A percentile compares a stretch with the other conserved stretches of the same genome.
Conservation (phyloP, 2,797 vertebrate species). For the Megalops cyprinoides region DNA sequence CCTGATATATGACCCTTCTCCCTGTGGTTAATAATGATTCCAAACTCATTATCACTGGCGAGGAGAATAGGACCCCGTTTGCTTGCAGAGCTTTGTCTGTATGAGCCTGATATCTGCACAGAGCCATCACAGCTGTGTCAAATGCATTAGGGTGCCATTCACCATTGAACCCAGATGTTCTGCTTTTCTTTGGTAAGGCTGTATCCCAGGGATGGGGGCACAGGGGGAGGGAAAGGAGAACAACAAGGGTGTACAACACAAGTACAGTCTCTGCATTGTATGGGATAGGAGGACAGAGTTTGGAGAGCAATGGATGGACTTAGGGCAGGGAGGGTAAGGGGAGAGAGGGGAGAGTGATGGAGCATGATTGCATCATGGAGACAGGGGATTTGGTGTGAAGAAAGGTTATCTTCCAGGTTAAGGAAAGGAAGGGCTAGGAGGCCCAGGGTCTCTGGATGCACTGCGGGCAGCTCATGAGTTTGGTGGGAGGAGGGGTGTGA, state of each 20-base stretch:
- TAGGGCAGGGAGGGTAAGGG: not conserved
- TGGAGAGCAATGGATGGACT: not conserved
- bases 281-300: too few relatives aligned
- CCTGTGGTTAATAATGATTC: slow-evolving; percentile 6
- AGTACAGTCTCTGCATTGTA: too few relatives aligned
- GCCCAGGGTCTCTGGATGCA: too few relatives aligned
- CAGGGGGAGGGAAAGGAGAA: not conserved
- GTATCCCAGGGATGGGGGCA: not conserved
- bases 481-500: not conserved
- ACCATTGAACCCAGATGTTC: too few relatives aligned
- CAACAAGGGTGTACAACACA: too few relatives aligned
- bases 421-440: too few relatives aligned
- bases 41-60: not conserved
- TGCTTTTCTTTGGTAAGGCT: too few relatives aligned
- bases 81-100: not conserved
- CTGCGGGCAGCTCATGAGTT: too few relatives aligned
- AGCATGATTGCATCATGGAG: not conserved
- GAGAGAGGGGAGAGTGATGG: not conserved
- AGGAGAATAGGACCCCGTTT: not conserved
- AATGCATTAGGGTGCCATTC: not conserved
- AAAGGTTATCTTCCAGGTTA: too few relatives aligned
- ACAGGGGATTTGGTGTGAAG: not conserved
- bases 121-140: not conserved
- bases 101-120: not conserved
- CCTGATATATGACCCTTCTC: slow-evolving; percentile 10